Conservation (phyloP, 1,140 invertebrate genomes). For the Zaprionus lachaisei region DNA sequence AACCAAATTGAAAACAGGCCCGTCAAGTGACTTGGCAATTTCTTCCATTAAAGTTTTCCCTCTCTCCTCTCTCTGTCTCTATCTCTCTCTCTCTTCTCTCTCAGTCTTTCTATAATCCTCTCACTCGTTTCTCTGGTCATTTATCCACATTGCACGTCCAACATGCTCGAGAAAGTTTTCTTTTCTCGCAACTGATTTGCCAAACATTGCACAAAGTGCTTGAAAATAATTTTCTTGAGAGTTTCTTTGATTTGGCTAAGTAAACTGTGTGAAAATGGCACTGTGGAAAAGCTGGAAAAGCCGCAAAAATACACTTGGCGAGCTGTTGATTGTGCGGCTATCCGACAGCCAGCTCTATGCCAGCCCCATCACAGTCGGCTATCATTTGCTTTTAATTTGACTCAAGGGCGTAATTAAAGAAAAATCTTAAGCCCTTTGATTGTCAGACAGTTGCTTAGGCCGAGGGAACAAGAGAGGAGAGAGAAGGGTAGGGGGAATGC, state of each 20-base stretch:
- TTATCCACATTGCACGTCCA: neutral
- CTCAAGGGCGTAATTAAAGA: conserved; percentile 80
- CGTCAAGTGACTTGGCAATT: neutral
- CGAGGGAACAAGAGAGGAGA: neutral
- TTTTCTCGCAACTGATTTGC: conserved; percentile 14
- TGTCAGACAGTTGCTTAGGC: conserved; percentile 49
- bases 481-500: conserved; percentile 46
- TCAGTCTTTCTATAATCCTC: neutral
- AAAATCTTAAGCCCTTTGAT: conserved; percentile 79
- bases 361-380: conserved; percentile 20
- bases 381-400: conserved; percentile 82
- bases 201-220: conserved; percentile 34
- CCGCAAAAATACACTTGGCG: conserved; percentile 35
- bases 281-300: conserved; percentile 38
- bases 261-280: conserved; percentile 64
- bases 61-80: neutral
- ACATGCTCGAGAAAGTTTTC: neutral
- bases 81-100: neutral
- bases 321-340: conserved; percentile 28
- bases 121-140: neutral
- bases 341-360: neutral
- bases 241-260: conserved; percentile 79
- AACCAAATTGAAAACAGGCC: conserved; percentile 3
- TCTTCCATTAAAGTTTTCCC: neutral
- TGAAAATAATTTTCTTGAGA: conserved; percentile 78